Base-by-base conservation (phyloP, 2,888 invertebrate species). In the Labia minor region DNA sequence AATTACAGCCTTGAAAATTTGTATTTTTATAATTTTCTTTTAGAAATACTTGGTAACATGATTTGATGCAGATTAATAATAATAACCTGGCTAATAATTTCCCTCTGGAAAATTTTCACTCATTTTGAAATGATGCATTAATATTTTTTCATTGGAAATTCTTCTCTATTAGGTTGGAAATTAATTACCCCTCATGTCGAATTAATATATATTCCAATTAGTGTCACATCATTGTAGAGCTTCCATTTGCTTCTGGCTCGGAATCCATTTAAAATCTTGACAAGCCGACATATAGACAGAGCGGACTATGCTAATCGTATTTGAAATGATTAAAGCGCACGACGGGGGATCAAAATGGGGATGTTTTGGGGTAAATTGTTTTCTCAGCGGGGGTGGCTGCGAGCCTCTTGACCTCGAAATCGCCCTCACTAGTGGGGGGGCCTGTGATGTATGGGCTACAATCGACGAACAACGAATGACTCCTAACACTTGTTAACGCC, bases 201-300 rank as follows among this genome's bases (percentile, higher is more conserved):
- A 49, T 49, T 49, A 49, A 49, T 49, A 49, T 49, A 49, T 49
- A 49, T 49, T 49, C 49, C 49, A 49, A 49, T 49, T 49, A 49
- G 49, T 16, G 49, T 49, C 49, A 49, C 49, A 49, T 49, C 49
- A 49, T 49, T 16, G 49, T 16, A 49, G 16, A 16, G 49, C 49
- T 16, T 49, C 49, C 49, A 49, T 49, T 49, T 49, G 49, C 49
- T 49, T 49, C 49, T 49, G 2, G 49, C 49, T 26, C 26, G 26
- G n/a, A 49, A 49, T 49, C 49, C 14, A 49, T 49, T 49, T 49
- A 49, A 49, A 49, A 49, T 49, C 49, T 49, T 49, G 49, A 49
- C 49, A 49, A 8, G 49, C 14, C 49, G 49, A 49, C 49, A 16
- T 49, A 4, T 26, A 49, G 49, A 49, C 26, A 26, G 49, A 49